These are phyloP conservation scores for Channallabes apus DNA, from an alignment of 2,797 vertebrate genomes.

Conservation along the genomic window DNA sequence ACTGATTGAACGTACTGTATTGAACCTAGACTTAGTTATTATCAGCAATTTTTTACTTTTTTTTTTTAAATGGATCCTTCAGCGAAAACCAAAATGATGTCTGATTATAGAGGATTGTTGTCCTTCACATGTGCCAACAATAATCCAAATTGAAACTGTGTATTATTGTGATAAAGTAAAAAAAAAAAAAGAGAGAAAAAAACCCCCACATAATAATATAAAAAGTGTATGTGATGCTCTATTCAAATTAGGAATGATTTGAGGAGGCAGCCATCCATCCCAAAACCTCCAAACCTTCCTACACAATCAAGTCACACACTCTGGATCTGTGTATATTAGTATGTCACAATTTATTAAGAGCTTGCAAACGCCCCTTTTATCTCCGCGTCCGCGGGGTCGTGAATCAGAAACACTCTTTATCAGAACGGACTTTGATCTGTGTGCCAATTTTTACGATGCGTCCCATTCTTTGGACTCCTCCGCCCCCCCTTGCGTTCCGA, in stretches of 20 bases:
- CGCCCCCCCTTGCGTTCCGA: conserved; percentile 41
- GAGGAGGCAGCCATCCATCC: not conserved
- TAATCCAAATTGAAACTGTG: not conserved
- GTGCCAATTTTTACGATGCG: conserved; percentile 30
- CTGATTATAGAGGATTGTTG: too few relatives aligned
- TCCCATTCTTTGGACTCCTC: conserved; percentile 24
- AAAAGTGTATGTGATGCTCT: not conserved
- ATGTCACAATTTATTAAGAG: not conserved
- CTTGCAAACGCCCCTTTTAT: not conserved
- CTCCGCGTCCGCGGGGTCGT: conserved; percentile 32
- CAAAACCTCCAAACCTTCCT: not conserved
- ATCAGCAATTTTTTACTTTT: not conserved
- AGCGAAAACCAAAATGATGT: not conserved
- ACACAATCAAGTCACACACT: not conserved
- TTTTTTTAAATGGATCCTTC: not conserved
- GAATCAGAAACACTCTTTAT: conserved; percentile 49
- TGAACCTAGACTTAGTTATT: not conserved
- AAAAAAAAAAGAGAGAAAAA: not conserved
- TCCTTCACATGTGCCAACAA: not conserved
- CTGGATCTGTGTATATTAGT: not conserved
- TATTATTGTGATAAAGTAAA: not conserved
- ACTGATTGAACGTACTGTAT: too few relatives aligned
- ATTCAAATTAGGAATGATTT: not conserved
- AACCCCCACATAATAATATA: not conserved
- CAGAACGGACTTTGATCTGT: conserved; percentile 69